phyloP scores from a whole-genome alignment of 2,113 vertebrate species.

The Sinocyclocheilus maitianheensis region DNA sequence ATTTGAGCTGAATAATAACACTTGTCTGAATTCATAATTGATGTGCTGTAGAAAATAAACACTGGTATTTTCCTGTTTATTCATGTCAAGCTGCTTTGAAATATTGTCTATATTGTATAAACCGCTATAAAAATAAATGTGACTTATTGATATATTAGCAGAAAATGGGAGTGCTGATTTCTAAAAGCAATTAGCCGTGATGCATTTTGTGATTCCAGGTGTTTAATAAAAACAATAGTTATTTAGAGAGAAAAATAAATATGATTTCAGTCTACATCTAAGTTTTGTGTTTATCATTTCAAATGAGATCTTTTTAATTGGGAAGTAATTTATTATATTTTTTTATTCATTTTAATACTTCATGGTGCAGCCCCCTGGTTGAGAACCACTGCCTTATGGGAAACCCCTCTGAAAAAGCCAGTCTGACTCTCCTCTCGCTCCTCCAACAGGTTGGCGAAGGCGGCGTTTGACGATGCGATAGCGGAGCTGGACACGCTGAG shows the following conservation, averaged over 20 bases:
- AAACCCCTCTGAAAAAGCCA: background rate
- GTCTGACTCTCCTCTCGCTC: background rate
- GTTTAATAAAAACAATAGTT: background rate
- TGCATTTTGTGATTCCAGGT: background rate
- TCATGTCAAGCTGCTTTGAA: no score
- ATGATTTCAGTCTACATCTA: background rate
- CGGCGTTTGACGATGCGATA: slow-evolving; percentile 95
- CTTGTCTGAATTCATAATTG: no score
- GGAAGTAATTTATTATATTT: no score
- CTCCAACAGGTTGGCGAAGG: slow-evolving; percentile 88
- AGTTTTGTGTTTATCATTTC: no score
- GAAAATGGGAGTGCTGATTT: background rate
- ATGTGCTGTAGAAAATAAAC: no score
- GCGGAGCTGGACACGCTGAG: slow-evolving; percentile 98
- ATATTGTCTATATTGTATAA: no score
- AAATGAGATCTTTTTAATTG: no score
- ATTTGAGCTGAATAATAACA: no score
- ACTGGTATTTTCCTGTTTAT: no score
- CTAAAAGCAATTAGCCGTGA: background rate
- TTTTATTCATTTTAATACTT: no score
- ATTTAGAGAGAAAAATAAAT: background rate
- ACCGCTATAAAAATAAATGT: no score
- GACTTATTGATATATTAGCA: no score
- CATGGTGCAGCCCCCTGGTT: background rate
- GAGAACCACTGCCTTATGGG: background rate